Evolutionary conservation across 2,888 invertebrate genomes (phyloP).

Genomic region (Halocaridina rubra): DNA sequence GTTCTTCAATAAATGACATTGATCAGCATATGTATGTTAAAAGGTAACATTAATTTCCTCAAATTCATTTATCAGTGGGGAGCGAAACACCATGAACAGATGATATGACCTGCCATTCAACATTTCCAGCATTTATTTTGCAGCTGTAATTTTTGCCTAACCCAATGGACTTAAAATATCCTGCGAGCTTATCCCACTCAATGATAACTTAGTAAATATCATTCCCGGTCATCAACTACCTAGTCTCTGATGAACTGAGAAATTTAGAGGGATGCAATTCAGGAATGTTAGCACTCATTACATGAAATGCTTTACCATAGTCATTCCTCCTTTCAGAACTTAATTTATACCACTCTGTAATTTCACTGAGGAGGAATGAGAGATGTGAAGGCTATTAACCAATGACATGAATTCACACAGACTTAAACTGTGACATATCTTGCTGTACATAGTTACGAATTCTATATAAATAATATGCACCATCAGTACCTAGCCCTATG

Average conservation of each 20-base stretch:
- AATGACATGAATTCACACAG: background rate
- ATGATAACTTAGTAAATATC: no score
- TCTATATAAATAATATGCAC: background rate
- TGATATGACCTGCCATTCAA: slow-evolving; percentile 9
- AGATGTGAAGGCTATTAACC: background rate
- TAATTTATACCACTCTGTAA: background rate
- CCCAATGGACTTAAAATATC: background rate
- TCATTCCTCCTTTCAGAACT: background rate
- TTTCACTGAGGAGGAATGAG: background rate
- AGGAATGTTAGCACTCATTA: slow-evolving; percentile 9
- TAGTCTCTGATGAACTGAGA: background rate
- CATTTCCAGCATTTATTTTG: background rate
- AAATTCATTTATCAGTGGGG: slow-evolving; percentile 15
- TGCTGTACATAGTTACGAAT: background rate
- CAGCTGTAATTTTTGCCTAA: background rate
- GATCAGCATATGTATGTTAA: background rate
- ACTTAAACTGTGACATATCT: background rate
- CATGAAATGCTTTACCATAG: background rate
- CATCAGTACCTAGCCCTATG: background rate
- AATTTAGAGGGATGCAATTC: slow-evolving; percentile 15
- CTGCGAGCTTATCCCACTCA: background rate
- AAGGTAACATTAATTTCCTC: slow-evolving; percentile 17
- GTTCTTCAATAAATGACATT: background rate
- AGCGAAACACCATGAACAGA: background rate
- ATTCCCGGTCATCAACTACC: background rate